phyloP scores from a whole-genome alignment of 2,113 vertebrate genomes.

The Rhinolophus sinicus region DNA sequence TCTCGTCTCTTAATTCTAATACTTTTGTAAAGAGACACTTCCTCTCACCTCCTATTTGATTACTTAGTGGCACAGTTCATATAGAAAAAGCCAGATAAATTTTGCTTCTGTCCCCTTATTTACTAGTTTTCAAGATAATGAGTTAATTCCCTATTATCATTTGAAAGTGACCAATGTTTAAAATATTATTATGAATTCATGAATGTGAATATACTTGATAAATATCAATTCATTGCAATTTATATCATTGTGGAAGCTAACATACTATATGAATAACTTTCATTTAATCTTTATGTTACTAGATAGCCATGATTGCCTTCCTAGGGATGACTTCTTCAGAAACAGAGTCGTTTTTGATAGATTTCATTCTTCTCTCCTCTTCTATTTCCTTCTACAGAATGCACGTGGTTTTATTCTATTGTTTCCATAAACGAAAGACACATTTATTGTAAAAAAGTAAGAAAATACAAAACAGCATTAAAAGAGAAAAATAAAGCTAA shows the following conservation, averaged over 20 bases:
- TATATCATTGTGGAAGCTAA: slow-evolving; percentile 40
- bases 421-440: not conserved
- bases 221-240: not conserved
- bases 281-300: not conserved
- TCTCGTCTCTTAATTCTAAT: not conserved
- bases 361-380: not conserved
- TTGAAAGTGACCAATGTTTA: not conserved
- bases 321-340: not conserved
- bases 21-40: not conserved
- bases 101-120: not conserved
- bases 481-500: not conserved
- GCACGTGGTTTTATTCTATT: not conserved
- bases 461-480: not conserved
- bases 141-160: not conserved
- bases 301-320: not conserved
- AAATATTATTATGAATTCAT: slow-evolving; percentile 4
- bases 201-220: not conserved
- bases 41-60: not conserved
- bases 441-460: not conserved
- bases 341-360: not conserved
- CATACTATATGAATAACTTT: not conserved
- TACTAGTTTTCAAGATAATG: not conserved
- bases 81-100: not conserved
- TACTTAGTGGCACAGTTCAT: not conserved
- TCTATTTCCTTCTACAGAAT: not conserved